Evolutionary conservation across 2,888 invertebrate species (phyloP).

Genomic region (Piscicola geometra): DNA sequence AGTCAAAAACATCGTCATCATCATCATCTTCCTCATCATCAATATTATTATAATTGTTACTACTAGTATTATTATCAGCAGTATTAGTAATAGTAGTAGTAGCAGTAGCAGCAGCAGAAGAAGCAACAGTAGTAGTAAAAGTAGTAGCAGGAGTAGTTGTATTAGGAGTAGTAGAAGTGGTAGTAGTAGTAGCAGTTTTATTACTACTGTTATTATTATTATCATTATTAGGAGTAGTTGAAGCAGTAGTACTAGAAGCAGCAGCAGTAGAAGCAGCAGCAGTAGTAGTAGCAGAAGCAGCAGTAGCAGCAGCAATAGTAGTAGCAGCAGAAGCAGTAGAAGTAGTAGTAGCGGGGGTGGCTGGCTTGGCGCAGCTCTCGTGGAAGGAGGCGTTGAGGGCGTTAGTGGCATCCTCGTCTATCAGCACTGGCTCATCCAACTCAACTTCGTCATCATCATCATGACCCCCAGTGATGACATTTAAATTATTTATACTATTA

Average conservation of each 20-base stretch:
- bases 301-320: not conserved
- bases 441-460: not conserved
- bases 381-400: not conserved
- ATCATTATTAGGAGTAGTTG: not conserved
- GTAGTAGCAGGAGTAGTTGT: no score
- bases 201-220: no score
- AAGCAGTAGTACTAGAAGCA: not conserved
- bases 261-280: not conserved
- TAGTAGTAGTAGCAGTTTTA: no score
- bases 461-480: not conserved
- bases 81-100: no score
- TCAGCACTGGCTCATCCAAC: constrained; percentile 13
- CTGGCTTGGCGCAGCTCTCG: not conserved
- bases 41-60: no score
- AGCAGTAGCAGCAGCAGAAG: no score
- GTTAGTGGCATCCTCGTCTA: not conserved
- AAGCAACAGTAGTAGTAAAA: no score
- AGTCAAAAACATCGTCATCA: no score
- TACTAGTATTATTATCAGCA: no score
- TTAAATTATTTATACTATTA: not conserved
- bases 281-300: not conserved
- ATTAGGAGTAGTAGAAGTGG: no score
- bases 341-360: no score
- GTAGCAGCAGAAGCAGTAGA: not conserved
- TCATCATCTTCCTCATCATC: no score